Evolutionary conservation across 2,113 vertebrate species (phyloP).

Genomic region (Microcebus jonahi): DNA sequence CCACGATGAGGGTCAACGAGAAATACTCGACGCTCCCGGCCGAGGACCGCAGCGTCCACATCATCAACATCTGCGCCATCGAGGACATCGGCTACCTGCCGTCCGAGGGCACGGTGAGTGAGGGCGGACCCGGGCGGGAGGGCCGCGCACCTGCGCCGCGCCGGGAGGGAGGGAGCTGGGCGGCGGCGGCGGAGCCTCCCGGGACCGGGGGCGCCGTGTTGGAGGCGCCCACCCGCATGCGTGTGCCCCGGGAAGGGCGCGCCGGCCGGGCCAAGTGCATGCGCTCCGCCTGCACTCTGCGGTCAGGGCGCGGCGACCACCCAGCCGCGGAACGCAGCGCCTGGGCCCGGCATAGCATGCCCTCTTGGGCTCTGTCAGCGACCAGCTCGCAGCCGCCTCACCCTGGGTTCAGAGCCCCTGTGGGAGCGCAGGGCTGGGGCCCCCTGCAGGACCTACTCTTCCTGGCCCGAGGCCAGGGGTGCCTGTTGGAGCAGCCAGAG

Average conservation of each 20-base stretch:
- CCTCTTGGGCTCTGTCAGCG: no score
- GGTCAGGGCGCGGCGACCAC: neutral
- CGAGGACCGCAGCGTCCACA: slow-evolving; percentile 78
- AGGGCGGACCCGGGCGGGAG: neutral
- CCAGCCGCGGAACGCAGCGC: neutral
- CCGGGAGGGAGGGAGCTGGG: neutral
- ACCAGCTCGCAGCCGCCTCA: rapidly evolving
- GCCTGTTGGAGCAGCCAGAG: neutral
- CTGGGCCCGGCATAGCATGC: neutral
- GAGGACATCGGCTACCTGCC: slow-evolving; percentile 75
- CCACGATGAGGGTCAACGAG: slow-evolving; percentile 73
- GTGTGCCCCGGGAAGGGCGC: neutral
- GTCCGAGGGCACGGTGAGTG: slow-evolving; percentile 80
- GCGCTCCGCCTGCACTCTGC: neutral
- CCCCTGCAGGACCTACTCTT: neutral
- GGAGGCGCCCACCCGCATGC: neutral
- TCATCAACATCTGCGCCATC: slow-evolving; percentile 79
- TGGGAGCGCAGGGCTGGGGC: rapidly evolving
- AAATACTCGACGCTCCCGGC: slow-evolving; percentile 79
- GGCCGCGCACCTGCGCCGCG: slow-evolving; percentile 39
- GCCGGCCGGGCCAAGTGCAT: neutral
- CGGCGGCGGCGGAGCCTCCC: neutral
- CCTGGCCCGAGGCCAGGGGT: neutral
- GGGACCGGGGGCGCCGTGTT: neutral
- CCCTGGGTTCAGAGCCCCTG: no score